Conservation (phyloP, 2,888 invertebrate genomes). For the Mesorhabditis sp. region DNA sequence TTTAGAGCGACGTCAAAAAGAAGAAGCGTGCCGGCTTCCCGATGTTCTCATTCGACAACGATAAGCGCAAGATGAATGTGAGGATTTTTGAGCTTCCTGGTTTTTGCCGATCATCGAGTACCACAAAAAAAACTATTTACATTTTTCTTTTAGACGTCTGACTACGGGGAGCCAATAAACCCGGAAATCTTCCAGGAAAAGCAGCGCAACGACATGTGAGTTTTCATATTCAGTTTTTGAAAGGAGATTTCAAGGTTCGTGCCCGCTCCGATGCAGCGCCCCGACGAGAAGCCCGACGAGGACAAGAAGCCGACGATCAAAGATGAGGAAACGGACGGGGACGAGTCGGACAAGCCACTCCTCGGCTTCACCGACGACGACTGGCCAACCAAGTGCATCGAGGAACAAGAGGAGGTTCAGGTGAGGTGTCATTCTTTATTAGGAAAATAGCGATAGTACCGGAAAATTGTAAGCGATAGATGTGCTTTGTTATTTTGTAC, state of each 20-base stretch:
- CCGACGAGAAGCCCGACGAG: background rate
- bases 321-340: background rate
- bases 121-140: background rate
- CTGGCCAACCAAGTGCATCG: slow-evolving; percentile 56
- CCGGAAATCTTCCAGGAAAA: slow-evolving; percentile 76
- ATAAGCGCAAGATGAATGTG: slow-evolving; percentile 59
- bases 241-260: background rate
- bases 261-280: background rate
- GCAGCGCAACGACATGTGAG: slow-evolving; percentile 1
- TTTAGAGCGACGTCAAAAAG: background rate
- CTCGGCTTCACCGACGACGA: slow-evolving; percentile 28
- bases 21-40: slow-evolving; percentile 82
- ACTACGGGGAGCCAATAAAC: slow-evolving; percentile 91
- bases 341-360: background rate
- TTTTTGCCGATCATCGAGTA: no score
- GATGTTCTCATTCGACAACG: slow-evolving; percentile 91
- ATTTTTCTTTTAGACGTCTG: slow-evolving; percentile 70
- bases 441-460: no score
- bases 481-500: no score
- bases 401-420: slow-evolving; percentile 46
- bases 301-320: background rate
- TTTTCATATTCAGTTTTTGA: background rate
- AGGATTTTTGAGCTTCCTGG: background rate
- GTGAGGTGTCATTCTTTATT: slow-evolving; percentile 16
- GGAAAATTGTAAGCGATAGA: no score